These are phyloP conservation scores for Beaufortia kweichowensis DNA, from an alignment of 2,113 vertebrate genomes.

Conservation along the genomic window DNA sequence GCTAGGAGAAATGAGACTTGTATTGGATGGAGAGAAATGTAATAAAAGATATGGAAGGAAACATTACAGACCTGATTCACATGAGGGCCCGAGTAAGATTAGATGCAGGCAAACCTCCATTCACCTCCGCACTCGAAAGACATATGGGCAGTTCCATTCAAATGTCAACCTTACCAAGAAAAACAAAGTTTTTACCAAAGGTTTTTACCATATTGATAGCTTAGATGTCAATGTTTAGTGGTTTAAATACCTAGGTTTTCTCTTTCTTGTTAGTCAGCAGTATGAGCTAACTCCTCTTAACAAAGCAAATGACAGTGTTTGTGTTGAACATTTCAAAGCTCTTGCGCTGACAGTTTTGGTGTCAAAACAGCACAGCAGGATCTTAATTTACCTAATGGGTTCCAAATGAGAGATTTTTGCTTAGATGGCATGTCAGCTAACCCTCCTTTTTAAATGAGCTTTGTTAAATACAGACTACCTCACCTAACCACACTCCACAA, in stretches of 20 bases:
- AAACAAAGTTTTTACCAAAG: no score
- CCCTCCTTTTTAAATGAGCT: slow-evolving; percentile 15
- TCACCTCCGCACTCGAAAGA: no score
- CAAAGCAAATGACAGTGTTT: slow-evolving; percentile 19
- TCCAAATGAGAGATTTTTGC: slow-evolving; percentile 52
- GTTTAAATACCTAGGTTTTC: no score
- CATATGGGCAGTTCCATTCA: no score
- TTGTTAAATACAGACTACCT: neutral
- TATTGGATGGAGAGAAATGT: neutral
- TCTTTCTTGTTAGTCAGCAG: neutral
- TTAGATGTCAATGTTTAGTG: no score
- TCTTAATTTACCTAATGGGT: slow-evolving; percentile 22
- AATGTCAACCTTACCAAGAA: no score
- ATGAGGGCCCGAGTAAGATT: neutral
- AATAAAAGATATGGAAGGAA: neutral
- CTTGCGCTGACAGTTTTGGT: slow-evolving; percentile 33
- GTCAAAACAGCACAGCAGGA: slow-evolving; percentile 24
- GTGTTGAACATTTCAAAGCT: slow-evolving; percentile 36
- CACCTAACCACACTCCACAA: neutral
- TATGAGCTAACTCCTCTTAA: neutral
- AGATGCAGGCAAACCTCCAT: neutral
- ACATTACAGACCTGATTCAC: neutral
- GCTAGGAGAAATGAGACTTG: neutral
- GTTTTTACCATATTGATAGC: no score
- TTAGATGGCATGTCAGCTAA: slow-evolving; percentile 16